Percentiles rank a stretch among this genome's conserved stretches.
Evolutionary conservation across 2,888 invertebrate species (phyloP).

Genomic region (Parnassius orleans): DNA sequence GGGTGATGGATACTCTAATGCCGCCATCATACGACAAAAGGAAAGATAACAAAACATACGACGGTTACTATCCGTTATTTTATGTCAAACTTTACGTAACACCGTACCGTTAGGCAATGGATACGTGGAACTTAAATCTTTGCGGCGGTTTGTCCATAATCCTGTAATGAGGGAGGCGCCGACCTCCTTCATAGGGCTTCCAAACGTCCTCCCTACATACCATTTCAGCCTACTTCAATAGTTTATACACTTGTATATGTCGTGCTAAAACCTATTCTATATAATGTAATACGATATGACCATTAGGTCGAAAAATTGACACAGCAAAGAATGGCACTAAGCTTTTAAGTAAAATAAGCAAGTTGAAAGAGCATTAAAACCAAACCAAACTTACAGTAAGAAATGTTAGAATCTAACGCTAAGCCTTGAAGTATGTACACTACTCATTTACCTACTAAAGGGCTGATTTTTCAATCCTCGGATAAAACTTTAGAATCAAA

Average conservation of each 20-base stretch:
- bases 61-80: background rate
- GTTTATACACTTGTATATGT: slow-evolving; percentile 27
- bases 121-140: slow-evolving; percentile 59
- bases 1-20: too few relatives aligned
- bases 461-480: too few relatives aligned
- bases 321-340: background rate
- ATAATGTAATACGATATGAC: too few relatives aligned
- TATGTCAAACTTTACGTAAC: slow-evolving; percentile 24
- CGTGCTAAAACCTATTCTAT: slow-evolving; percentile 1
- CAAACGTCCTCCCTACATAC: slow-evolving; percentile 47
- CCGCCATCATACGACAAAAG: too few relatives aligned
- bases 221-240: slow-evolving; percentile 46
- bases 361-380: too few relatives aligned
- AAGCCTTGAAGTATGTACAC: too few relatives aligned
- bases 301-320: background rate
- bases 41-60: too few relatives aligned
- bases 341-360: too few relatives aligned
- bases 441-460: too few relatives aligned
- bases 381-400: too few relatives aligned
- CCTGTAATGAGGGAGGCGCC: slow-evolving; percentile 74
- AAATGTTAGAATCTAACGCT: too few relatives aligned
- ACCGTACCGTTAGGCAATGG: slow-evolving; percentile 37
- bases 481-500: too few relatives aligned
- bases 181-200: slow-evolving; percentile 73
- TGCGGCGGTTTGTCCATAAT: slow-evolving; percentile 62